These are phyloP conservation scores for Dinoponera quadriceps DNA, from an alignment of 1,140 invertebrate genomes.

Conservation along the genomic window DNA sequence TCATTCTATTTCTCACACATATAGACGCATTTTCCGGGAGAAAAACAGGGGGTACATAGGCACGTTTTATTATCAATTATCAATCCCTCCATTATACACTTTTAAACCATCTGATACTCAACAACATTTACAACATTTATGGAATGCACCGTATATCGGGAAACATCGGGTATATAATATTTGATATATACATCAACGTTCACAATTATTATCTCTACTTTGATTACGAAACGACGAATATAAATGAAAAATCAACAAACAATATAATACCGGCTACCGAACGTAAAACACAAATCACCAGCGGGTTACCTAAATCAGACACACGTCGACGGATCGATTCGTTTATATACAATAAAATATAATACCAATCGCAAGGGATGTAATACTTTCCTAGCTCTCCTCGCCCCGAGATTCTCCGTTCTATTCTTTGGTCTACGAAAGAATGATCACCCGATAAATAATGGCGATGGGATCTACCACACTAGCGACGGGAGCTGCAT, in stretches of 20 bases:
- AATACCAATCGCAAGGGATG: not conserved
- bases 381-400: not conserved
- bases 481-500: not conserved
- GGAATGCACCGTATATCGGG: slow-evolving; percentile 38
- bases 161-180: slow-evolving; percentile 23
- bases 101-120: slow-evolving; percentile 65
- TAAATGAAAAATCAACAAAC: slow-evolving; percentile 11
- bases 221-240: slow-evolving; percentile 22
- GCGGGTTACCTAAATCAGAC: slow-evolving; percentile 12
- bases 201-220: slow-evolving; percentile 37
- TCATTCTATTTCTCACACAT: slow-evolving; percentile 23
- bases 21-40: slow-evolving; percentile 15
- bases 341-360: slow-evolving; percentile 54
- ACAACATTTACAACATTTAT: slow-evolving; percentile 70
- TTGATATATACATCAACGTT: slow-evolving; percentile 61
- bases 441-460: not conserved
- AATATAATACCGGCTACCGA: not conserved
- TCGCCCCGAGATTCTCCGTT: slow-evolving; percentile 6
- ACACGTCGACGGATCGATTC: not conserved
- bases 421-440: not conserved
- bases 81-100: slow-evolving; percentile 40
- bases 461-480: not conserved
- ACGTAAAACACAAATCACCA: slow-evolving; percentile 5
- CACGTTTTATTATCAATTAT: slow-evolving; percentile 76
- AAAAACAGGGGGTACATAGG: slow-evolving; percentile 64